Conservation (phyloP, 2,797 vertebrate genomes). For the Clarias platycephalus region DNA sequence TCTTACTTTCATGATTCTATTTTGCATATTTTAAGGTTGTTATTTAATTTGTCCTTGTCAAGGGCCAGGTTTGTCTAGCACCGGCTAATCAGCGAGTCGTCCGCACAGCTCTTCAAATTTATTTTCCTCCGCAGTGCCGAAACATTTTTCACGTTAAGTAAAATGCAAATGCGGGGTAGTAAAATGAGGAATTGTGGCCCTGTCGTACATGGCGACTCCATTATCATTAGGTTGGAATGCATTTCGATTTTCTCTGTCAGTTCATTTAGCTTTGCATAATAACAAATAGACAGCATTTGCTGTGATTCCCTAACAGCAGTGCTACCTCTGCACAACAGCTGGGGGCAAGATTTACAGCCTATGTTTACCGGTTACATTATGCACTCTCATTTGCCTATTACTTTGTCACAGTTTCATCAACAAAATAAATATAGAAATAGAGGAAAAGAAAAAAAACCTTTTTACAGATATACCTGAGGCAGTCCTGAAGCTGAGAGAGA, state of each 20-base stretch:
- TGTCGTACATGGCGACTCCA: constrained; percentile 62
- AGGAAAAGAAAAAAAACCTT: constrained; percentile 39
- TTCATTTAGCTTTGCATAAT: constrained; percentile 60
- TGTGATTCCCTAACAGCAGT: constrained; percentile 41
- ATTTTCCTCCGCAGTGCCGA: constrained; percentile 50
- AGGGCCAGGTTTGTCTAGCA: constrained; percentile 50
- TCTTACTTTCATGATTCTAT: constrained; percentile 53
- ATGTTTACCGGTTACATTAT: constrained; percentile 60
- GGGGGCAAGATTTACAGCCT: constrained; percentile 56
- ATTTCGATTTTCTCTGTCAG: constrained; percentile 65
- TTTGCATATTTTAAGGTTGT: constrained; percentile 58
- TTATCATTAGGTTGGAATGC: constrained; percentile 65
- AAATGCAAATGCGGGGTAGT: constrained; percentile 56
- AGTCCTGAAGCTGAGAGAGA: constrained; percentile 43
- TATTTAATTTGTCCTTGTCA: constrained; percentile 61
- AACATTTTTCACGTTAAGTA: constrained; percentile 59
- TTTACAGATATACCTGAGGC: constrained; percentile 34
- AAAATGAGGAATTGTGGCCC: constrained; percentile 59
- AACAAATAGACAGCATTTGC: constrained; percentile 58
- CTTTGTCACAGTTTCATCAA: constrained; percentile 54
- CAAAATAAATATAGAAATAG: constrained; percentile 46
- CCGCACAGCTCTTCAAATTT: constrained; percentile 50
- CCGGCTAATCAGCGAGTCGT: constrained; percentile 57
- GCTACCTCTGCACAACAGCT: constrained; percentile 53
- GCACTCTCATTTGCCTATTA: constrained; percentile 51